Base-by-base conservation (phyloP, 2,797 vertebrate species). In the Lindbergichthys nudifrons region DNA sequence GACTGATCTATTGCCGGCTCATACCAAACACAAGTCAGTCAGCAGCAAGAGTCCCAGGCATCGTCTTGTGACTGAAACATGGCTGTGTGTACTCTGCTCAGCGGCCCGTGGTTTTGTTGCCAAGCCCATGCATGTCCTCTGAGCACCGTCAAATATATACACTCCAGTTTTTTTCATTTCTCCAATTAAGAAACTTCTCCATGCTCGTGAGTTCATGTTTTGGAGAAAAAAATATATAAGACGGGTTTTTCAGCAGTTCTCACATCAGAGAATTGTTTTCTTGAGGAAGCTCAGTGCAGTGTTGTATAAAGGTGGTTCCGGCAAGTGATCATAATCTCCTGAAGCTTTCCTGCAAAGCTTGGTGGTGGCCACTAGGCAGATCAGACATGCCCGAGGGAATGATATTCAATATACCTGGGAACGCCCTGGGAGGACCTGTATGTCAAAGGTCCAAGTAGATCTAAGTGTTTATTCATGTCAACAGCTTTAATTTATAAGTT, bases 11-110 rank as follows among this genome's bases (percentile, higher is more conserved):
- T 41, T 18, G 53, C 30, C 15, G 19, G 45, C 18, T 51, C 10
- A 26, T 18, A 63, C 47, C 57, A 70, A 73, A 79, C 52, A 73
- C 12, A 41, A 58, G 73, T 56, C 42, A 71, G 62, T 26, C 36
- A 12, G 11, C 42, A 45, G 51, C 7, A 36, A 36, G 69, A 51
- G 65, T 68, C 21, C 36, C 50, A 61, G 46, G 61, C 46, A 75
- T 51, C 51, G 52, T n/a, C 0, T 5, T 42, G 21, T 46, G 42
- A 32, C 60, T 64, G 43, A 52, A 64, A 19, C 36, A 63, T 21
- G 4, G 18, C 21, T 51, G 39, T 16, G 54, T 51, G 30, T 21
- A 21, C 23, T 42, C 19, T 13, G 21, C 48, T 60, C 30, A 30
- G 45, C 21, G 4, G 9, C 12, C 19, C 23, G 13, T n/a, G 8